These are phyloP conservation scores for Plutomurus gul DNA, from an alignment of 1,140 invertebrate species.

Conservation along the genomic window DNA sequence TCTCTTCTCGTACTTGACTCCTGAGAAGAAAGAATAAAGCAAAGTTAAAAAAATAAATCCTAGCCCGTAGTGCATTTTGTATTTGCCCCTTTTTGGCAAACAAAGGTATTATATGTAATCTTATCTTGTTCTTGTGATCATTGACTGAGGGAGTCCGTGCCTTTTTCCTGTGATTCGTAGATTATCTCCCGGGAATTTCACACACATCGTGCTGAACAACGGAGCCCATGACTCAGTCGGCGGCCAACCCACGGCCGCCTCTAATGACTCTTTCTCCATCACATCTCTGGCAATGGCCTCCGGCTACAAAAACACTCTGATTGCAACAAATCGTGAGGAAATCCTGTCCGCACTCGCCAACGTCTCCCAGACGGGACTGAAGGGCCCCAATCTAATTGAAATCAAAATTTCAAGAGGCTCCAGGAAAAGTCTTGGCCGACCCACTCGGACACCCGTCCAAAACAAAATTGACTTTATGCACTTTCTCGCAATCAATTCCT, in stretches of 20 bases:
- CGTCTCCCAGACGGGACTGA: constrained; percentile 48
- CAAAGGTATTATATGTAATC: too few relatives aligned
- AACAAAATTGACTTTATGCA: constrained; percentile 62
- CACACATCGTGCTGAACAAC: constrained; percentile 61
- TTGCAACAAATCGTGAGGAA: constrained; percentile 57
- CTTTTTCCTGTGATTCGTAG: constrained; percentile 30
- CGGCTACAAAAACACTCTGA: constrained; percentile 58
- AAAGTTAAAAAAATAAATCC: too few relatives aligned
- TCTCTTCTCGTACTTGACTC: too few relatives aligned
- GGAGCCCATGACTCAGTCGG: constrained; percentile 62
- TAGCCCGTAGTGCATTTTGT: too few relatives aligned
- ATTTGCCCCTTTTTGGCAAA: too few relatives aligned
- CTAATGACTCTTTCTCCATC: constrained; percentile 57
- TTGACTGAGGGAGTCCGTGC: too few relatives aligned
- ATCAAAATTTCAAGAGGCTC: constrained; percentile 58
- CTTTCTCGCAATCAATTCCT: constrained; percentile 56
- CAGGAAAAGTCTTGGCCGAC: constrained; percentile 59
- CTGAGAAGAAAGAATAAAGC: too few relatives aligned
- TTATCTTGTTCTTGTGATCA: too few relatives aligned
- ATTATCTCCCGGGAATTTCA: constrained; percentile 56
- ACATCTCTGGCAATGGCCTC: constrained; percentile 56
- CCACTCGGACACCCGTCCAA: constrained; percentile 59
- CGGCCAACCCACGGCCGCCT: constrained; percentile 59
- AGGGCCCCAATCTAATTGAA: constrained; percentile 60
- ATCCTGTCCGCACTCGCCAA: constrained; percentile 54